Conservation (phyloP, 2,888 invertebrate species). For the Zelleria hepariella region DNA sequence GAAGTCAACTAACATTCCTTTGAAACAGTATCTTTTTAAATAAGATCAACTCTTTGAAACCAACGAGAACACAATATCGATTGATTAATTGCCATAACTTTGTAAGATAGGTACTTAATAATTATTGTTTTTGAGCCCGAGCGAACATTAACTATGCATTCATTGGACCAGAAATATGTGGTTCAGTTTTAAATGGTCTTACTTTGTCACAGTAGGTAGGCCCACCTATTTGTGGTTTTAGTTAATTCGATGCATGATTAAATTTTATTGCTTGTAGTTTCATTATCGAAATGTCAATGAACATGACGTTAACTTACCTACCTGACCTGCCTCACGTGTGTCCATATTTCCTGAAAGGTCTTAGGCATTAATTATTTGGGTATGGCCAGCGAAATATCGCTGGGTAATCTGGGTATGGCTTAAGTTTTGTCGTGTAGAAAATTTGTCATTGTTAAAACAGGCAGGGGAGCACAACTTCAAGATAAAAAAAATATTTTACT, state of each 20-base stretch:
- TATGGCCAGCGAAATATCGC: no score
- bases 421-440: no score
- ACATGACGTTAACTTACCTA: no score
- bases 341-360: no score
- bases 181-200: neutral
- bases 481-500: no score
- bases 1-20: no score
- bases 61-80: conserved; percentile 1
- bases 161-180: neutral
- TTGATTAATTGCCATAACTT: conserved; percentile 22
- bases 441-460: no score
- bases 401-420: no score
- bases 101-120: conserved; percentile 18
- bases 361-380: no score
- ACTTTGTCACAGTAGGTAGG: neutral
- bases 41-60: conserved; percentile 4
- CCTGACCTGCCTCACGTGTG: no score
- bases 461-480: no score
- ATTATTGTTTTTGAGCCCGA: conserved; percentile 20
- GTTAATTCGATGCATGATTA: neutral
- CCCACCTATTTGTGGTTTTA: neutral
- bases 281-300: no score
- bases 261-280: neutral
- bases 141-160: conserved; percentile 13
- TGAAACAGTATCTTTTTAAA: neutral